Percentiles rank a stretch among this genome's conserved stretches.
Conservation (phyloP, 1,140 invertebrate genomes). For the Drosophila funebris region DNA sequence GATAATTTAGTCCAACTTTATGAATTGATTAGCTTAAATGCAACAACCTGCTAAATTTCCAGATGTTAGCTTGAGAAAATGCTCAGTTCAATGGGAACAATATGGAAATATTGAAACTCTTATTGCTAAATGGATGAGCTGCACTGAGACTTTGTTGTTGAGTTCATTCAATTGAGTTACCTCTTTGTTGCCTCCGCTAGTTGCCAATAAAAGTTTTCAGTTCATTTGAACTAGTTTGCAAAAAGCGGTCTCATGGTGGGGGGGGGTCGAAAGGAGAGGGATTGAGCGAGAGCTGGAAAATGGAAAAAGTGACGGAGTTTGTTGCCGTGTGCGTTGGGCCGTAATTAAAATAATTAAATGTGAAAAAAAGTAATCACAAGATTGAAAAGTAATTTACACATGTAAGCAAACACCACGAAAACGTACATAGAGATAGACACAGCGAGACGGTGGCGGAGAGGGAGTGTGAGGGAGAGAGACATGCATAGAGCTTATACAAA, state of each 20-base stretch:
- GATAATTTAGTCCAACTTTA: too few species aligned
- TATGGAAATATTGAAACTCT: neutral
- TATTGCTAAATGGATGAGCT: neutral
- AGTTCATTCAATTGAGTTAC: too few species aligned
- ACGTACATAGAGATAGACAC: neutral
- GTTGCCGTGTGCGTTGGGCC: constrained; percentile 47
- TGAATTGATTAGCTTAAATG: too few species aligned
- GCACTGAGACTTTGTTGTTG: neutral
- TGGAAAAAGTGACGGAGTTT: neutral
- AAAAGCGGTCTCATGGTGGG: neutral
- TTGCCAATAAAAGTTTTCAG: neutral
- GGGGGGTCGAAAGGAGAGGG: neutral
- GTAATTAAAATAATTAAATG: constrained; percentile 83
- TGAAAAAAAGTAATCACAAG: constrained; percentile 80
- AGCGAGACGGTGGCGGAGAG: neutral
- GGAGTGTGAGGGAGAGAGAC: neutral
- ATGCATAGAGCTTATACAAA: constrained; percentile 56
- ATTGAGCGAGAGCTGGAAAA: neutral
- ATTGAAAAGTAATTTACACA: constrained; percentile 83
- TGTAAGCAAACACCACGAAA: constrained; percentile 73
- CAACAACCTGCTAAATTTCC: neutral
- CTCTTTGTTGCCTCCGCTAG: too few species aligned
- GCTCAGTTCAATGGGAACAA: neutral
- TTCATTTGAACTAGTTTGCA: neutral
- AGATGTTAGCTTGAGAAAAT: neutral